Percentiles rank a stretch among this genome's conserved stretches.
Conservation (phyloP, 1,140 invertebrate genomes). For the Trichogramma pretiosum region DNA sequence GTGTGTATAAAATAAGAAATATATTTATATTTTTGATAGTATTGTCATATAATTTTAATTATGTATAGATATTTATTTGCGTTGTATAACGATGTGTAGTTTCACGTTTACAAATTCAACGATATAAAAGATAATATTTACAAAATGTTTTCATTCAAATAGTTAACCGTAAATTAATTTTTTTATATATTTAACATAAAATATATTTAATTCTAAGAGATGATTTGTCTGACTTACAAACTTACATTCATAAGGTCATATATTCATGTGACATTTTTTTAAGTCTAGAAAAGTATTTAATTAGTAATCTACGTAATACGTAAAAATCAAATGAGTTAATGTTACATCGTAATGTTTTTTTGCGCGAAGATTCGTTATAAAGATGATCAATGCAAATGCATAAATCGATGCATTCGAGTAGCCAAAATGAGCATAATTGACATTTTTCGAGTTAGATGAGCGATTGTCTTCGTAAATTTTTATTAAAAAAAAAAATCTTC, state of each 20-base stretch:
- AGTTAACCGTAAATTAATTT: constrained; percentile 19
- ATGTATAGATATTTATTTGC: constrained; percentile 34
- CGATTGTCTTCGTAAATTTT: too few species aligned
- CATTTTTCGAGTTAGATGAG: too few species aligned
- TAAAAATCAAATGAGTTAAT: too few species aligned
- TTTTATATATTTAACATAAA: constrained; percentile 15
- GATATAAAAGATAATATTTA: constrained; percentile 38
- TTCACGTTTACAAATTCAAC: constrained; percentile 32
- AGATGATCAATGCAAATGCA: constrained; percentile 8
- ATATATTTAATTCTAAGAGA: constrained; percentile 18
- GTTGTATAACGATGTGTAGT: constrained; percentile 28
- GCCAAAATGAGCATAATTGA: too few species aligned
- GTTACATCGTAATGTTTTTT: too few species aligned
- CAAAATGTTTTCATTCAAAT: constrained; percentile 20
- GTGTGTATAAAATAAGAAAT: constrained; percentile 42
- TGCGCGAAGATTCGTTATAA: too few species aligned
- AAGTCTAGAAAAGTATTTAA: too few species aligned
- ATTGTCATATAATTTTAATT: constrained; percentile 40
- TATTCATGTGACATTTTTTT: constrained; percentile 6
- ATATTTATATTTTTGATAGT: constrained; percentile 39
- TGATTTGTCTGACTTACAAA: constrained; percentile 14
- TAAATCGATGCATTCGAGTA: constrained; percentile 14
- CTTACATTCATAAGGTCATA: constrained; percentile 14
- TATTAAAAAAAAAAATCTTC: constrained; percentile 4
- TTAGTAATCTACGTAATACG: too few species aligned